phyloP scores from a whole-genome alignment of 2,113 vertebrate genomes.

The Mugil cephalus region DNA sequence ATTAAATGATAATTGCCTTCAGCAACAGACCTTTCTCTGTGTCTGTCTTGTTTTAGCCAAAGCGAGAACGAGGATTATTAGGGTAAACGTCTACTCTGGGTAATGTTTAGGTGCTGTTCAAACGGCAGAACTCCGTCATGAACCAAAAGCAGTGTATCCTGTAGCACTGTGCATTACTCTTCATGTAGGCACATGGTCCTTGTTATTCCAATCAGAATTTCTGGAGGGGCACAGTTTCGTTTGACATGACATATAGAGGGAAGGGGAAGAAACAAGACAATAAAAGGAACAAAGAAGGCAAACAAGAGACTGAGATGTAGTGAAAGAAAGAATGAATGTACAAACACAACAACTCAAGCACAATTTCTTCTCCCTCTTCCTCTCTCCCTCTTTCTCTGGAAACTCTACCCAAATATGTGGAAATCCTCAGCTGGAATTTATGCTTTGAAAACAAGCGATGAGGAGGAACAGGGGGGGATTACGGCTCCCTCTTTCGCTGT shows the following conservation, averaged over 20 bases:
- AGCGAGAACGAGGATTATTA: conserved; percentile 73
- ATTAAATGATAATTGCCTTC: conserved; percentile 81
- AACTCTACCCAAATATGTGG: conserved; percentile 75
- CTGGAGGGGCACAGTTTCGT: conserved; percentile 42
- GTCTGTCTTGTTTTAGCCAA: conserved; percentile 70
- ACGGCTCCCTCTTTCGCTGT: conserved; percentile 65
- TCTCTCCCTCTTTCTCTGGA: conserved; percentile 50
- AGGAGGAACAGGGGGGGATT: conserved; percentile 67
- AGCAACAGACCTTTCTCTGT: conserved; percentile 71
- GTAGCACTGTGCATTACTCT: conserved; percentile 54
- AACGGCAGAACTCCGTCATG: conserved; percentile 58
- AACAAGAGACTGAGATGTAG: not conserved
- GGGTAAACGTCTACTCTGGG: conserved; percentile 64
- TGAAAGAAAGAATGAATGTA: conserved; percentile 19
- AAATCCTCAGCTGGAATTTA: conserved; percentile 78
- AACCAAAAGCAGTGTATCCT: conserved; percentile 65
- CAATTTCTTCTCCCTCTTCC: conserved; percentile 30
- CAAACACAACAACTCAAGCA: conserved; percentile 31
- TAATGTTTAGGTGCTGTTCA: conserved; percentile 76
- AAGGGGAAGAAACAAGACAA: conserved; percentile 15
- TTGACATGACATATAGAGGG: conserved; percentile 57
- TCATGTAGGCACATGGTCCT: conserved; percentile 76
- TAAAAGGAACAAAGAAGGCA: conserved; percentile 24
- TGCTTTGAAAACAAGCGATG: conserved; percentile 73
- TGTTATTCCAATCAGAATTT: conserved; percentile 78